Percentiles rank a stretch among this genome's conserved stretches.
Evolutionary conservation across 2,113 vertebrate genomes (phyloP).

Genomic region (Zapus hudsonius): DNA sequence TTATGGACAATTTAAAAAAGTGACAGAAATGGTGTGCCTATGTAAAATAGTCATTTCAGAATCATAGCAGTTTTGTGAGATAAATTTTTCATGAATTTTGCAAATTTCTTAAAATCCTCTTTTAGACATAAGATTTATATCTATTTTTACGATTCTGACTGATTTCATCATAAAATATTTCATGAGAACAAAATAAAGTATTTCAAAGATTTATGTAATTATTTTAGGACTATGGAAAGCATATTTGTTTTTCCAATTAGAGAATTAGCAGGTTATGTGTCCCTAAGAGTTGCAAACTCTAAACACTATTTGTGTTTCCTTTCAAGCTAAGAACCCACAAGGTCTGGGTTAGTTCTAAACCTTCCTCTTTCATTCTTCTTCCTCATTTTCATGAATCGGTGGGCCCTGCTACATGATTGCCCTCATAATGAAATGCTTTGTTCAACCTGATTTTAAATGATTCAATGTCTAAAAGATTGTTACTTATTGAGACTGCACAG

Average conservation of each 20-base stretch:
- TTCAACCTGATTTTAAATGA: constrained; percentile 57
- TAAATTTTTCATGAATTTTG: constrained; percentile 17
- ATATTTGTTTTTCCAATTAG: neutral
- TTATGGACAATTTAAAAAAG: neutral
- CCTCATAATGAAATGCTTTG: constrained; percentile 63
- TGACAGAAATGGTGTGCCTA: neutral
- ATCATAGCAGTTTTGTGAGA: constrained; percentile 2
- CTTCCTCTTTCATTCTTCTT: constrained; percentile 32
- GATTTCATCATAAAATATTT: constrained; percentile 36
- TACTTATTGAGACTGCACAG: constrained; percentile 30
- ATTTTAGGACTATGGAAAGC: constrained; percentile 2
- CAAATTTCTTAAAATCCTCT: neutral
- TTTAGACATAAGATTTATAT: constrained; percentile 13
- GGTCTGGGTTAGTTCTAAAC: constrained; percentile 49
- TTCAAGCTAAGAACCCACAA: constrained; percentile 53
- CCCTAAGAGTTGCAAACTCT: constrained; percentile 22
- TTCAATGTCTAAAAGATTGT: constrained; percentile 43
- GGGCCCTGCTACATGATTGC: constrained; percentile 32
- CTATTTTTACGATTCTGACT: constrained; percentile 38
- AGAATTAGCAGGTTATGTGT: constrained; percentile 51
- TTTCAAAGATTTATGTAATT: neutral
- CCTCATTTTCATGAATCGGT: constrained; percentile 49
- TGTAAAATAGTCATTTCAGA: constrained; percentile 6
- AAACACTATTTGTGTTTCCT: constrained; percentile 51
- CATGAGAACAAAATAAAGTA: constrained; percentile 9